These are phyloP conservation scores for Catostylus mosaicus DNA, from an alignment of 30 jellyfish, hydroid and myxozoan species.

Conservation along the genomic window DNA sequence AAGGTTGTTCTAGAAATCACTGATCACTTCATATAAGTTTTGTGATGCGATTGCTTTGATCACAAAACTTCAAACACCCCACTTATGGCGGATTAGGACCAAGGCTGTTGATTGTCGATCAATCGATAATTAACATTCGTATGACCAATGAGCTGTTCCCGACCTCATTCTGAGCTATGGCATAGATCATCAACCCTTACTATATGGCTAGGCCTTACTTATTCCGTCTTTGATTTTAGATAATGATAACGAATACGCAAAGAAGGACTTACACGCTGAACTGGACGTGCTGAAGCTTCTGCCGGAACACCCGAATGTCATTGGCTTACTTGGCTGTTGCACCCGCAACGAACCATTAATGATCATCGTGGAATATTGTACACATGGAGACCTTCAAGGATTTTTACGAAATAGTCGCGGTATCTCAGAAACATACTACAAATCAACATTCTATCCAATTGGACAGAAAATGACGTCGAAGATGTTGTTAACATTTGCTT, in stretches of 20 bases:
- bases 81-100: no score
- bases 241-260: constrained; percentile 77
- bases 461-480: constrained; percentile 85
- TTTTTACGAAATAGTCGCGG: constrained; percentile 95
- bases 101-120: no score
- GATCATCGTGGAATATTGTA: constrained; percentile 95
- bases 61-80: no score
- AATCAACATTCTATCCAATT: constrained; percentile 65
- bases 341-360: constrained; percentile 82
- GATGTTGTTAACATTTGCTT: constrained; percentile 86
- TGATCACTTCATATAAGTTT: no score
- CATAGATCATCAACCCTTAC: no score
- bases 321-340: constrained; percentile 94
- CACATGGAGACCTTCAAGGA: constrained; percentile 97
- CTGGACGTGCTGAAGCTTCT: constrained; percentile 85
- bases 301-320: constrained; percentile 94
- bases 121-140: no score
- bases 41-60: no score
- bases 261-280: constrained; percentile 89
- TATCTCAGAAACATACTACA: constrained; percentile 80
- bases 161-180: no score
- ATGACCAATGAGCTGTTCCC: no score
- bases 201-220: not conserved
- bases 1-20: no score
- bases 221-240: constrained; percentile 30